Evolutionary conservation across 2,888 invertebrate genomes (phyloP), one percentile per base, ranked within the genome.

Genomic region (Synergus laeviventris): DNA sequence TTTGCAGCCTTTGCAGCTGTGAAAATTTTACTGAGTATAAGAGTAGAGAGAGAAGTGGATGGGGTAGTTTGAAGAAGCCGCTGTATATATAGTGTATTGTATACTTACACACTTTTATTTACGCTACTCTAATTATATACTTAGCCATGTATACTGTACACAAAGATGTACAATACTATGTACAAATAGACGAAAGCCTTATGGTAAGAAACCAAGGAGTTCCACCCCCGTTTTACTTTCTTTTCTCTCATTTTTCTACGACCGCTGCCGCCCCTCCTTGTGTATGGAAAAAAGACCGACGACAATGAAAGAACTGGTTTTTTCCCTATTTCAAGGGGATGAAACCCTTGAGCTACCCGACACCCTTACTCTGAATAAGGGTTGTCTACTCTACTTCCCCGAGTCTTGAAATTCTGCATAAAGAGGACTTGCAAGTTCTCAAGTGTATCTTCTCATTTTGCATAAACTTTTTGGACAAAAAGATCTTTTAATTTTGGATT

Each of bases 261-360:
- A 64, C 45, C 42, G 9, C 66, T 24, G 45, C 66, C 45, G 14
- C 45, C 21, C 45, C 45, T n/a, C 24, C 66, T 66, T 14, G 7
- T 18, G n/a, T 45, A 24, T 42, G n/a, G 70, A 24, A 45, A 66
- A 66, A 70, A 42, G 31, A 64, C 70, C 70, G 70, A 18, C 70
- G 70, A 70, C 45, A 70, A 70, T 45, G 70, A 49, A n/a, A 24
- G 70, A 70, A 70, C 70, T 70, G 42, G 24, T 49, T 21, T 70
- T 39, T 45, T 49, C 31, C 70, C 49, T 49, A 70, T 70, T 70
- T 24, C 24, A 49, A 45, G 70, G 62, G 74, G 62, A 75, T 61
- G 62, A 75, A 62, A 75, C 74, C 74, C 74, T 74, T 74, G 74
- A 74, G 74, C 61, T 62, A 75, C 74, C 74, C 74, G 49, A 62